Percentiles rank a stretch among this genome's conserved stretches.
Conservation (phyloP, 2,113 vertebrate genomes). For the Cepphus grylle region DNA sequence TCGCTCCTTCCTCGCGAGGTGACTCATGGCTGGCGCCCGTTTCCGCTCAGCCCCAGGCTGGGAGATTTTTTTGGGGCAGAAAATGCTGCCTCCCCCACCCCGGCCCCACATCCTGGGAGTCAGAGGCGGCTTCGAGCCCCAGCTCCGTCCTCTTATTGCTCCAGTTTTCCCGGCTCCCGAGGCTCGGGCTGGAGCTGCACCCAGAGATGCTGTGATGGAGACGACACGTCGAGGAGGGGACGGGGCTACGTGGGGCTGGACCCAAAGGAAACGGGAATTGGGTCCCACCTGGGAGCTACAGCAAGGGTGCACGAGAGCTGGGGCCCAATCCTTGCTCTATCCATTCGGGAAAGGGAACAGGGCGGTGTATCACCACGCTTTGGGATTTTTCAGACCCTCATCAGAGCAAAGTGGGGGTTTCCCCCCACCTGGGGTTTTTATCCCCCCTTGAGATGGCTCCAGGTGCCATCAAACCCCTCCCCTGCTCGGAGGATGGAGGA, state of each 20-base stretch:
- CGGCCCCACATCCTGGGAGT: background rate
- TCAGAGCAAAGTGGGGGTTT: background rate
- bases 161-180: background rate
- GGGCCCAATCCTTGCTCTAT: background rate
- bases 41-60: background rate
- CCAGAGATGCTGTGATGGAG: background rate
- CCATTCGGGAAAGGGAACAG: background rate
- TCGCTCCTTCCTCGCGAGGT: background rate
- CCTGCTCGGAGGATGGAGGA: background rate
- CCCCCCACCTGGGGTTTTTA: background rate
- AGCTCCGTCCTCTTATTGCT: background rate
- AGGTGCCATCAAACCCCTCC: background rate
- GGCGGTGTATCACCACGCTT: fast-evolving
- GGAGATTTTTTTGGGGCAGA: background rate
- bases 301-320: background rate
- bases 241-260: background rate
- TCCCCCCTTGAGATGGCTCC: background rate
- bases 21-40: background rate
- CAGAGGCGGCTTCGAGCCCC: background rate
- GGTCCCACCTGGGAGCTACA: background rate
- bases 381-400: background rate
- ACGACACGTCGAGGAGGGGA: fast-evolving
- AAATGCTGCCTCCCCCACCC: background rate
- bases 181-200: background rate
- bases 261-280: background rate